Evolutionary conservation across 2,113 vertebrate genomes (phyloP), one percentile per base, ranked within the genome.

Genomic region (Scytalopus superciliaris): DNA sequence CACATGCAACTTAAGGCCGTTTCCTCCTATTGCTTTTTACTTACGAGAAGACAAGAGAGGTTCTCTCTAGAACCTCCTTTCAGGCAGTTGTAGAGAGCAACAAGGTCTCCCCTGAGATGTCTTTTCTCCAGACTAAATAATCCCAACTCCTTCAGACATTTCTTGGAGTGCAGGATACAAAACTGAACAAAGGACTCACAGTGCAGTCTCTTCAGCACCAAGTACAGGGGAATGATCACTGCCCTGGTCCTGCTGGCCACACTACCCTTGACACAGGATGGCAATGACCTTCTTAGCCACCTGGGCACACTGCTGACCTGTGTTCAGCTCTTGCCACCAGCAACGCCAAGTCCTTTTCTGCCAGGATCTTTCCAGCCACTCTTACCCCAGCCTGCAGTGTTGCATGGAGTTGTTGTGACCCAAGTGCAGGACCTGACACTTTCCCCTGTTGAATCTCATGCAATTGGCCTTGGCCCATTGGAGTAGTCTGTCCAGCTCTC

Each of bases 331-430:
- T 62, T 39, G 47, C 44, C 9, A 7, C 9, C 31, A 56, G 22
- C 23, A 37, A 3, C 5, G 6, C 9, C 6, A 49, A 5, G 5
- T 44, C 19, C 31, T 50, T n/a, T 86, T 50, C 28, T 0, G 0
- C 7, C 27, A 31, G 31, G 16, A 44, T 7, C 22, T 69, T 69
- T 62, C 31, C 1, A 5, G 40, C 3, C 16, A 49, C 27, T 80
- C 27, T 37, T 24, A 19, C 27, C 47, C 19, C n/a, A 60, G 30
- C 30, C 30, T 35, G 24, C 31, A 53, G 21, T 5, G 24, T 31
- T 37, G 15, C 27, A 25, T 13, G 19, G 40, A 9, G 12, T 18
- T 74, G 56, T 39, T 62, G 25, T 37, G 35, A 60, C 13, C 33
- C 23, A 57, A 72, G 23, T 22, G 19, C 52, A 64, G 31, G 66